These are phyloP conservation scores for Epistrophella euchroma DNA, from an alignment of 2,888 invertebrate genomes.

Conservation along the genomic window DNA sequence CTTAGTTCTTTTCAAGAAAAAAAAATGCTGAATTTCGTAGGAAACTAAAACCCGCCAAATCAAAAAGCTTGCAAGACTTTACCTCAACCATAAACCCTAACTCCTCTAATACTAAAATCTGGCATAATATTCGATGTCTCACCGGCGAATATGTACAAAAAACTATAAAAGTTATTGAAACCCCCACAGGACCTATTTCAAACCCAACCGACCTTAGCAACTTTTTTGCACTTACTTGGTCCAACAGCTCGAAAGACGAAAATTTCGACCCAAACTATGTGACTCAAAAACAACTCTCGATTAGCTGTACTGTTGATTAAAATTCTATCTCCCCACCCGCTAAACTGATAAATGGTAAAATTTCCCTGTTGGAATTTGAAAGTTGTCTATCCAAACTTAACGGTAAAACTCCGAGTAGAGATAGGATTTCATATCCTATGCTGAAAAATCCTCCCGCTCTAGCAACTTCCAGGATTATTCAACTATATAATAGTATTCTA, in stretches of 20 bases:
- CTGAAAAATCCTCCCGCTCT: neutral
- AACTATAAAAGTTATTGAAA: conserved; percentile 1
- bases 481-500: neutral
- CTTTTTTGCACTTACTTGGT: neutral
- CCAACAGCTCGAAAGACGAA: neutral
- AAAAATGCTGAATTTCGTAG: neutral
- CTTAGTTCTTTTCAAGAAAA: neutral
- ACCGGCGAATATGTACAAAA: neutral
- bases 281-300: neutral
- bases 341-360: neutral
- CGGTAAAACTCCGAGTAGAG: neutral
- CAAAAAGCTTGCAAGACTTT: neutral
- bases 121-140: neutral
- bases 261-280: neutral
- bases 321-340: neutral
- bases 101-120: neutral
- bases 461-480: neutral
- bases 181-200: neutral
- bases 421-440: conserved; percentile 5
- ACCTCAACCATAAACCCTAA: neutral
- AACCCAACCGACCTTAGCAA: neutral
- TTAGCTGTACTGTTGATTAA: neutral
- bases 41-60: neutral
- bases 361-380: neutral
- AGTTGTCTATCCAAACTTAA: neutral